These are phyloP conservation scores for Amblyopsis hoosieri DNA, from an alignment of 2,797 vertebrate genomes.

Conservation along the genomic window DNA sequence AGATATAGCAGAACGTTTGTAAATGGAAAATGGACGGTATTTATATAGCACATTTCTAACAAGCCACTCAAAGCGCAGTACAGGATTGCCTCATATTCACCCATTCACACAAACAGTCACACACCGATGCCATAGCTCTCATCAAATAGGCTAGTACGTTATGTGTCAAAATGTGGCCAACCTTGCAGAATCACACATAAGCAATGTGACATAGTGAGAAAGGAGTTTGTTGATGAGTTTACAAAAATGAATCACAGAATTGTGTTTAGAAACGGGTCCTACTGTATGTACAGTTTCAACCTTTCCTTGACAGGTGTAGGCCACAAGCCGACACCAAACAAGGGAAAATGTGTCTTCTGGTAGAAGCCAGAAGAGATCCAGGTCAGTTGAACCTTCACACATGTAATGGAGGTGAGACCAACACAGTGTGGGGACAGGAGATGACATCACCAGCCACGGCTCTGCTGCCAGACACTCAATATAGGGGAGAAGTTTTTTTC, in stretches of 20 bases:
- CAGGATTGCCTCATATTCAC: no score
- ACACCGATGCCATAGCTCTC: background rate
- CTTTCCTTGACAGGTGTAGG: constrained; percentile 14
- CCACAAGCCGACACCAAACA: constrained; percentile 43
- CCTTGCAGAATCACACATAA: constrained; percentile 11
- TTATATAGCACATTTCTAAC: no score
- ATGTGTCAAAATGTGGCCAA: no score
- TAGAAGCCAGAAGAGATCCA: constrained; percentile 46
- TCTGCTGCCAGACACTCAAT: constrained; percentile 62
- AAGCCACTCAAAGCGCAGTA: no score
- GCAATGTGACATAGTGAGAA: constrained; percentile 5
- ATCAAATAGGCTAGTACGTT: no score
- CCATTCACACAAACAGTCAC: no score
- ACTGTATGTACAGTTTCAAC: background rate
- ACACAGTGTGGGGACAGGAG: constrained; percentile 61
- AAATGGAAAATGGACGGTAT: no score
- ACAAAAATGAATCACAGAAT: constrained; percentile 18
- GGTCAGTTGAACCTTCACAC: constrained; percentile 56
- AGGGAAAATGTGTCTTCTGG: constrained; percentile 57
- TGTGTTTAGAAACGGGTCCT: constrained; percentile 15
- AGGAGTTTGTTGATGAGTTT: constrained; percentile 20
- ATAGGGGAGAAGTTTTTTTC: constrained; percentile 57
- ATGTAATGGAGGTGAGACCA: constrained; percentile 66
- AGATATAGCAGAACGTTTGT: background rate
- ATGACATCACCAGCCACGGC: constrained; percentile 69